These are phyloP conservation scores for Listronotus oregonensis DNA, from an alignment of 1,140 invertebrate species.

Conservation along the genomic window DNA sequence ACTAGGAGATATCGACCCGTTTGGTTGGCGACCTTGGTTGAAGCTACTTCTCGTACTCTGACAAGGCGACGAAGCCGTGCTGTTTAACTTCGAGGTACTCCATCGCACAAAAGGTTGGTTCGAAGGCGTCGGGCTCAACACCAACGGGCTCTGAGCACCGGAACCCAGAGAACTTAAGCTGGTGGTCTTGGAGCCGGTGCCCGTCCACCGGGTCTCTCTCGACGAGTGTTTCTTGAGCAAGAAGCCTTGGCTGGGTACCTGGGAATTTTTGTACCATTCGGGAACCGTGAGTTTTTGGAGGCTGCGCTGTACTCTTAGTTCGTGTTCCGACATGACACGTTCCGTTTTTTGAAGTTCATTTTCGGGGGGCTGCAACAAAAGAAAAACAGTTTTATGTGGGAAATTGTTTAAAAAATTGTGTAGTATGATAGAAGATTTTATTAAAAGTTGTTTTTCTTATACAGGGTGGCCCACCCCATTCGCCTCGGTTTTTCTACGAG, in stretches of 20 bases:
- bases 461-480: too few relatives aligned
- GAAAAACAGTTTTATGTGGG: constrained; percentile 4
- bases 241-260: constrained; percentile 71
- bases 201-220: constrained; percentile 47
- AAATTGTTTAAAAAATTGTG: neutral
- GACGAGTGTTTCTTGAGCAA: constrained; percentile 55
- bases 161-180: constrained; percentile 56
- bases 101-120: constrained; percentile 72
- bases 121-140: constrained; percentile 51
- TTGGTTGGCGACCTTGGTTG: constrained; percentile 56
- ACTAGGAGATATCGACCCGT: constrained; percentile 53
- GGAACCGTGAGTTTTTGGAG: constrained; percentile 91
- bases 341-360: constrained; percentile 88
- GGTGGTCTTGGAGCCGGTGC: constrained; percentile 54
- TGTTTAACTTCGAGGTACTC: constrained; percentile 85
- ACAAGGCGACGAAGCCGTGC: constrained; percentile 69
- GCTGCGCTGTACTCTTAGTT: constrained; percentile 88
- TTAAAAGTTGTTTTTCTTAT: too few relatives aligned
- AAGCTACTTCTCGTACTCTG: constrained; percentile 68
- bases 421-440: too few relatives aligned
- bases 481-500: too few relatives aligned
- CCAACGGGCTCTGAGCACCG: constrained; percentile 46
- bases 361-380: constrained; percentile 80
- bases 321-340: constrained; percentile 85
- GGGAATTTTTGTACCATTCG: constrained; percentile 91